phyloP scores from a whole-genome alignment of 1,140 invertebrate species.

The Megathymus violae region DNA sequence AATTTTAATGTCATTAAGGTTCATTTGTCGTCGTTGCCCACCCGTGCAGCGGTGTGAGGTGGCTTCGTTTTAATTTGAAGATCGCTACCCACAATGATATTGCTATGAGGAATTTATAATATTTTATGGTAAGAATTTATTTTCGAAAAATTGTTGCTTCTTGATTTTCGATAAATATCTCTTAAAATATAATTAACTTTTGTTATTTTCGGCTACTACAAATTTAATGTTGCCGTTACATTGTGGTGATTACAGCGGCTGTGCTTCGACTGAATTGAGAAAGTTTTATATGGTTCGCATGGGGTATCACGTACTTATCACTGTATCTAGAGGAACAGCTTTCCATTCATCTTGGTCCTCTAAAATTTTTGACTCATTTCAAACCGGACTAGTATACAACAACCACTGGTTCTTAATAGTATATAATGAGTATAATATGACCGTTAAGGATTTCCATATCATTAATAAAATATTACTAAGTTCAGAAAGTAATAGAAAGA shows the following conservation, averaged over 20 bases:
- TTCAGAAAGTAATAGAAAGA: too few relatives aligned
- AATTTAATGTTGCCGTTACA: constrained; percentile 7
- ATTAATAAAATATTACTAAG: too few relatives aligned
- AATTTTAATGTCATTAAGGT: constrained; percentile 33
- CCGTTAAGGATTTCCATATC: too few relatives aligned
- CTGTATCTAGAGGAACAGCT: too few relatives aligned
- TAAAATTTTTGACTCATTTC: too few relatives aligned
- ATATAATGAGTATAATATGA: too few relatives aligned
- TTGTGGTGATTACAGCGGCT: background rate
- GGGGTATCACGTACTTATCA: too few relatives aligned
- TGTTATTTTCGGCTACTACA: constrained; percentile 3
- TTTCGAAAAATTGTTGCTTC: constrained; percentile 16
- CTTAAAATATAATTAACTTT: constrained; percentile 3
- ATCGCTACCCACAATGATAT: background rate
- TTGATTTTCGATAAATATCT: constrained; percentile 22
- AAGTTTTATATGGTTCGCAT: too few relatives aligned
- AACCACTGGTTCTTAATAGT: too few relatives aligned
- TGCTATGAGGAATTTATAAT: constrained; percentile 13
- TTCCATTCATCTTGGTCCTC: too few relatives aligned
- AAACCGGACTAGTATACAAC: too few relatives aligned
- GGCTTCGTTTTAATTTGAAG: constrained; percentile 1
- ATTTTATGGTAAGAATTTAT: constrained; percentile 12
- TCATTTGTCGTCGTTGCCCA: too few relatives aligned
- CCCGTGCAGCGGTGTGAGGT: background rate
- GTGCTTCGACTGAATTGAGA: constrained; percentile 9